A percentile compares a stretch with the other conserved stretches of the same genome.
Evolutionary conservation across 2,113 vertebrate species (phyloP).

Genomic region (Fulica atra): DNA sequence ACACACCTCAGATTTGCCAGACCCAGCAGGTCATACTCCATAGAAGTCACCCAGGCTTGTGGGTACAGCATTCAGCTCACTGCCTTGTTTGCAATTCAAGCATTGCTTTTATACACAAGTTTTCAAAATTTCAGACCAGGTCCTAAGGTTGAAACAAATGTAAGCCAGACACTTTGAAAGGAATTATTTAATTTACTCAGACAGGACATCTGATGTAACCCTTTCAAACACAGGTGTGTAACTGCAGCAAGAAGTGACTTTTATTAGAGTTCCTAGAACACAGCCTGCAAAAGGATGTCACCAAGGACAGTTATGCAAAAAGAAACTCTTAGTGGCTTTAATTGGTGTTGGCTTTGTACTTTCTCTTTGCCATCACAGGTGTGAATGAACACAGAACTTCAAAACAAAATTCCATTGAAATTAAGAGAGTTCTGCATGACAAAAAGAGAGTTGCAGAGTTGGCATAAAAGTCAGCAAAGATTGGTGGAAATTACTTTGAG

Average conservation of each 20-base stretch:
- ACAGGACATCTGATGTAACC: background rate
- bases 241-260: background rate
- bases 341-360: background rate
- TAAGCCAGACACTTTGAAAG: background rate
- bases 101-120: rapidly evolving
- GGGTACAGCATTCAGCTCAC: background rate
- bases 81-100: background rate
- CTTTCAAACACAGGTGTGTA: background rate
- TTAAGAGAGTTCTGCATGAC: background rate
- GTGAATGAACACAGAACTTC: background rate
- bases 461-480: background rate
- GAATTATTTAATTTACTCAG: background rate
- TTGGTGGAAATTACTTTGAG: background rate
- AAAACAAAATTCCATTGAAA: background rate
- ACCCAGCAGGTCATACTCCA: background rate
- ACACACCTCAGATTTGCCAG: background rate
- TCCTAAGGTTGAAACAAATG: background rate
- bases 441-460: background rate
- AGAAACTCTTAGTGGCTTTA: background rate
- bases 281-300: background rate
- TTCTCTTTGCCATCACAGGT: background rate
- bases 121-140: background rate
- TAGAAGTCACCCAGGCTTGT: background rate
- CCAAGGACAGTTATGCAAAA: background rate
- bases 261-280: background rate